Base-by-base conservation (phyloP, 2,888 invertebrate genomes). In the Agrochola macilenta region DNA sequence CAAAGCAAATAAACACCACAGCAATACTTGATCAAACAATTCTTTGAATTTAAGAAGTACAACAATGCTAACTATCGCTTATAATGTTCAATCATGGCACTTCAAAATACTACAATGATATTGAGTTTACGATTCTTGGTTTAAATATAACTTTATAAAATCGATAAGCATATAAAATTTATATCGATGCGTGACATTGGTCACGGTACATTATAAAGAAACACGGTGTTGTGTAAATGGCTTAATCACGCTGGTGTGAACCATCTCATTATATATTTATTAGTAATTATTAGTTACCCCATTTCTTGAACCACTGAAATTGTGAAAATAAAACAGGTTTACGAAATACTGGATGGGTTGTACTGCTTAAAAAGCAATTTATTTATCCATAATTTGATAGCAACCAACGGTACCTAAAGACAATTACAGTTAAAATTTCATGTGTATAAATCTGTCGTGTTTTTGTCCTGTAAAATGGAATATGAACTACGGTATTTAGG, bases 141-240 rank as follows among this genome's bases (percentile, higher is more conserved):
- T 46, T 35, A 35, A 79, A 79, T 35, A 9, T 63, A n/a, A 8
- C 2, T 64, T 14, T 43, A 63, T 60, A 39, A 70, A 79, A 88
- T 89, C 88, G 66, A 89, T 89, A 75, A 11, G 23, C 71, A 79
- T 89, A 68, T 72, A 87, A 87, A 79, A 84, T 83, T 74, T 71
- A 87, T 82, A 80, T 69, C 54, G 17, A 79, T 65, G 75, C 64
- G 61, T 78, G 75, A 52, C 72, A 69, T 58, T 68, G 60, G 72
- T 78, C 66, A 78, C 52, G 49, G 65, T 83, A 76, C 81, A 82
- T 84, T 75, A 85, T 78, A 68, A 70, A 71, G 57, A 60, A 68
- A 75, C 74, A 82, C 54, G 52, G 26, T 79, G 60, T 74, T 66
- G 69, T 85, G 65, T 76, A 64, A 85, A 83, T 81, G 81, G 58